Percentiles rank a stretch among this genome's conserved stretches.
phyloP scores from a whole-genome alignment of 2,888 invertebrate species.

The Nineta flava region DNA sequence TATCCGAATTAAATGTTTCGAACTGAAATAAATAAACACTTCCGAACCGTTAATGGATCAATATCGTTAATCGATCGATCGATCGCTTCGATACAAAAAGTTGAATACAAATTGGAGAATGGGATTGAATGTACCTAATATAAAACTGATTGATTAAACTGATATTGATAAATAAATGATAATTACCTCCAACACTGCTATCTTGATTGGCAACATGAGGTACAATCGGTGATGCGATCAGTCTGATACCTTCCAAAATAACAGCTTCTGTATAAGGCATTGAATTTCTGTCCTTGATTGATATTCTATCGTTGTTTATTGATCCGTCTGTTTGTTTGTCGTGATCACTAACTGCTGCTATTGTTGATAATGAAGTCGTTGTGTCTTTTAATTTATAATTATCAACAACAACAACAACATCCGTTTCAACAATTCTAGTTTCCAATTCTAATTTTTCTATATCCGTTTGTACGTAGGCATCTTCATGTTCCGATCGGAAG shows the following conservation, averaged over 20 bases:
- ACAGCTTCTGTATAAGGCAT: constrained; percentile 45
- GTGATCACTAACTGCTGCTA: neutral
- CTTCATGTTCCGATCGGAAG: constrained; percentile 4
- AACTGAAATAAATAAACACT: no score
- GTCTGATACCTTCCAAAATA: constrained; percentile 41
- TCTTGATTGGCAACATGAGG: constrained; percentile 48
- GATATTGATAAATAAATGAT: neutral
- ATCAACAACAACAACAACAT: neutral
- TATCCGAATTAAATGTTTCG: no score
- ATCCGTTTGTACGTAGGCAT: neutral
- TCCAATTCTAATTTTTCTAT: neutral
- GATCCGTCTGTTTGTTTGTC: neutral
- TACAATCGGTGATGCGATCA: constrained; percentile 49
- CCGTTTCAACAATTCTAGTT: neutral
- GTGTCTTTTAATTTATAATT: neutral
- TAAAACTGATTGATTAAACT: no score
- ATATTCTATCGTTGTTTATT: neutral
- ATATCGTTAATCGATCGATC: neutral
- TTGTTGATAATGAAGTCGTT: neutral
- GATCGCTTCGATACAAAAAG: no score
- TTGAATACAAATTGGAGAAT: no score
- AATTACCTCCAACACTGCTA: constrained; percentile 41
- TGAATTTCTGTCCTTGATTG: constrained; percentile 24
- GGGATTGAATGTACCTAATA: no score
- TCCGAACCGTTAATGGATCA: no score